A percentile compares a stretch with the other conserved stretches of the same genome.
These are phyloP conservation scores for Bimastos eiseni DNA, from an alignment of 2,888 invertebrate genomes.

Conservation along the genomic window DNA sequence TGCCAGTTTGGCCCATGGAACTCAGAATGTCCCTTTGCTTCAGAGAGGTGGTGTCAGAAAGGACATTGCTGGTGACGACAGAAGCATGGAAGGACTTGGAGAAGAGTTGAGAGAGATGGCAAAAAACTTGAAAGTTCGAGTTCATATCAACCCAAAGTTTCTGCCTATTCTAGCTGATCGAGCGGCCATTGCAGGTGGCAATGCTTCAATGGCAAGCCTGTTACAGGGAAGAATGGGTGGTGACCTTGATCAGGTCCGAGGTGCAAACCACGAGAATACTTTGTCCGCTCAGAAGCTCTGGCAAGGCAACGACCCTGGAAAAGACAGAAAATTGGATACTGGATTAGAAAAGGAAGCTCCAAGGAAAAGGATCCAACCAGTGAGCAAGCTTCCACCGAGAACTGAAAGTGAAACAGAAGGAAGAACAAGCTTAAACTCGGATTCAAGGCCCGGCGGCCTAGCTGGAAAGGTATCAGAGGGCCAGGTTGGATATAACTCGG, in stretches of 20 bases:
- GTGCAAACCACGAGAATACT: neutral
- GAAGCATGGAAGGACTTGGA: neutral
- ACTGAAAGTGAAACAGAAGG: neutral
- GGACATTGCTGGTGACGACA: neutral
- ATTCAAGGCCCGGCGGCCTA: neutral
- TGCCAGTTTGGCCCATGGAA: neutral
- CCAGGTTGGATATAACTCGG: neutral
- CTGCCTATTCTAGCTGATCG: conserved; percentile 20
- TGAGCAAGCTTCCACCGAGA: neutral
- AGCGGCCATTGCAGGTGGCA: neutral
- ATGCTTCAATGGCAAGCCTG: neutral
- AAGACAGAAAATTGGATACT: conserved; percentile 2
- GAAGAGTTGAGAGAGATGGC: conserved; percentile 4
- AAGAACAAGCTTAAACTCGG: neutral
- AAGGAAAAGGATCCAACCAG: neutral
- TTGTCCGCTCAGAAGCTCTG: neutral
- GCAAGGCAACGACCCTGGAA: neutral
- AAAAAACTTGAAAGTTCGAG: neutral
- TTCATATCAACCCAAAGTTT: conserved; percentile 21
- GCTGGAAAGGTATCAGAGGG: neutral
- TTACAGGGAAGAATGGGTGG: neutral
- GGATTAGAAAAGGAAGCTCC: conserved; percentile 13
- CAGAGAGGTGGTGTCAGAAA: neutral
- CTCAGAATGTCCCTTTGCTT: neutral
- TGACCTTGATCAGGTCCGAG: neutral